These are phyloP conservation scores for Epinotia brunnichana DNA, from an alignment of 2,888 invertebrate genomes.

Conservation along the genomic window DNA sequence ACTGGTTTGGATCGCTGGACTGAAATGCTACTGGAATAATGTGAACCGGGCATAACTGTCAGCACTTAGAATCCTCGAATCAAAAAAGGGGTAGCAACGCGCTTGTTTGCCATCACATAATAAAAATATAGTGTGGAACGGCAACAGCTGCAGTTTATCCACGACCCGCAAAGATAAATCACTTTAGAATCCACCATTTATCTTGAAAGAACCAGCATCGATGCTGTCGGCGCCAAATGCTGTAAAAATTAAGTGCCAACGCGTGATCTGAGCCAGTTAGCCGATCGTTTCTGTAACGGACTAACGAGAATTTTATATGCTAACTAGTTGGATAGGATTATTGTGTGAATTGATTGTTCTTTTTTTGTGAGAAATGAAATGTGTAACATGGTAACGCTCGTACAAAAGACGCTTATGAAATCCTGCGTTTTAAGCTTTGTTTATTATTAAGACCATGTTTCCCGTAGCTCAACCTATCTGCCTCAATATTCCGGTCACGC, in stretches of 20 bases:
- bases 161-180: conserved; percentile 10
- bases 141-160: conserved; percentile 14
- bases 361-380: too few relatives aligned
- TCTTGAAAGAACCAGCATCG: conserved; percentile 9
- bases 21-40: too few relatives aligned
- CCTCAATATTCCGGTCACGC: conserved; percentile 39
- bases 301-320: background rate
- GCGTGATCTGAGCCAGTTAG: conserved; percentile 27
- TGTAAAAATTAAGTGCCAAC: conserved; percentile 39
- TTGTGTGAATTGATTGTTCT: conserved; percentile 3
- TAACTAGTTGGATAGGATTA: conserved; percentile 1
- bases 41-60: too few relatives aligned
- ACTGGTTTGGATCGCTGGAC: too few relatives aligned
- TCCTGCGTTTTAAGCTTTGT: background rate
- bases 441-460: background rate
- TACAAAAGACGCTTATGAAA: background rate
- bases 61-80: too few relatives aligned
- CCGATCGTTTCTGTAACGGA: conserved; percentile 16
- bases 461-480: background rate
- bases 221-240: conserved; percentile 23
- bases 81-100: too few relatives aligned
- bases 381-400: too few relatives aligned
- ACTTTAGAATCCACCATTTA: conserved; percentile 17
- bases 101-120: too few relatives aligned
- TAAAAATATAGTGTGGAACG: background rate